phyloP scores from a whole-genome alignment of 2,888 invertebrate species.

The Steromphala cineraria region DNA sequence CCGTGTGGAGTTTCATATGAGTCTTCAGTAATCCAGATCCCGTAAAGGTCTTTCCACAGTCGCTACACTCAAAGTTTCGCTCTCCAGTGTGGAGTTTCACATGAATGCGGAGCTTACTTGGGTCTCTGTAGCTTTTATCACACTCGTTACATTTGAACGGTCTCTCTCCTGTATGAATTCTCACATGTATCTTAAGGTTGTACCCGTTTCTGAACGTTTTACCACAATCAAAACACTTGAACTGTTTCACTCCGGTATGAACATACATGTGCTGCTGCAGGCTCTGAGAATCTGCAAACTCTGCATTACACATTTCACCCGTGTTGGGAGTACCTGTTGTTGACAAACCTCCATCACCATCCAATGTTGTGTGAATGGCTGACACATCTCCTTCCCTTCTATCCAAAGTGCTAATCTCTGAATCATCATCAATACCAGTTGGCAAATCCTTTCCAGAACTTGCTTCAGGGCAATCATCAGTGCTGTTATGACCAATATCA shows the following conservation, averaged over 20 bases:
- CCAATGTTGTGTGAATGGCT: no score
- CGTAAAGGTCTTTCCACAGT: neutral
- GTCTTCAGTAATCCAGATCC: neutral
- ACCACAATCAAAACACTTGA: neutral
- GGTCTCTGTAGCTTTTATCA: neutral
- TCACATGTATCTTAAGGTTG: neutral
- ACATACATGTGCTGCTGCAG: neutral
- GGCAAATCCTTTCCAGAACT: no score
- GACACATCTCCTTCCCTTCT: no score
- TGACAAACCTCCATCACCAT: no score
- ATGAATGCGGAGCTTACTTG: neutral
- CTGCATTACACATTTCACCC: neutral
- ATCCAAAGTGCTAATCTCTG: no score
- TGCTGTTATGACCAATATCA: no score
- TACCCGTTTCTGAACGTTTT: neutral
- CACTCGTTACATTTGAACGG: neutral
- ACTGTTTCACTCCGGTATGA: neutral
- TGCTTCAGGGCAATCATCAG: no score
- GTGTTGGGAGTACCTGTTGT: neutral
- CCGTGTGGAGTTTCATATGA: neutral
- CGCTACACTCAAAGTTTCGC: neutral
- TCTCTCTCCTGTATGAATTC: neutral
- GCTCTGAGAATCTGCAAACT: neutral
- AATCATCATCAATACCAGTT: no score
- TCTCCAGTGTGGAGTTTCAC: neutral